These are phyloP conservation scores for Pristionchus arcanus DNA, from an alignment of 2,888 invertebrate genomes.

Conservation along the genomic window DNA sequence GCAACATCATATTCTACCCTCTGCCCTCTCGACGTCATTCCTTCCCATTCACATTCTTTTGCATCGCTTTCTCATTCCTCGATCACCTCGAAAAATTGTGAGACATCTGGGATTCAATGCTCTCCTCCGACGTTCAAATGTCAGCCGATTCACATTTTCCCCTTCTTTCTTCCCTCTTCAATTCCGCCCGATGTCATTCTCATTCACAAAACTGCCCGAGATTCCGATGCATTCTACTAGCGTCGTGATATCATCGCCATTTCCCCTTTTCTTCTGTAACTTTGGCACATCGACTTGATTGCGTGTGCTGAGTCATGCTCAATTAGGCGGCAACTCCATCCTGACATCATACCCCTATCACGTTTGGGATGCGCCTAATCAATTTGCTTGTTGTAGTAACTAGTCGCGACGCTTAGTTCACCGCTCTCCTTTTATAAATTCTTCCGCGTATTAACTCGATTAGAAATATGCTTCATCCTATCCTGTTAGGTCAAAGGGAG, in stretches of 20 bases:
- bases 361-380: too few relatives aligned
- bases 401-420: too few relatives aligned
- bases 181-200: slow-evolving; percentile 3
- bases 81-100: background rate
- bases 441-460: too few relatives aligned
- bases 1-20: background rate
- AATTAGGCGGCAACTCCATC: background rate
- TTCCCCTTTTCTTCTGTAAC: background rate
- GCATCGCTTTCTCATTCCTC: background rate
- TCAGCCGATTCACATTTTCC: slow-evolving; percentile 13
- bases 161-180: background rate
- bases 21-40: background rate
- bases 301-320: background rate
- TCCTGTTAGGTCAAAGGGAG: too few relatives aligned
- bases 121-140: background rate
- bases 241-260: background rate
- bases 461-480: too few relatives aligned
- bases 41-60: background rate
- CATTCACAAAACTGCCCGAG: background rate
- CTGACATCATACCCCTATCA: background rate
- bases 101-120: background rate
- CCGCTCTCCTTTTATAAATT: too few relatives aligned
- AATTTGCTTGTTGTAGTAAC: too few relatives aligned
- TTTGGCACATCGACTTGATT: background rate
- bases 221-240: background rate